Base-by-base conservation (phyloP, 2,113 vertebrate species). In the Accipiter virgatus region DNA sequence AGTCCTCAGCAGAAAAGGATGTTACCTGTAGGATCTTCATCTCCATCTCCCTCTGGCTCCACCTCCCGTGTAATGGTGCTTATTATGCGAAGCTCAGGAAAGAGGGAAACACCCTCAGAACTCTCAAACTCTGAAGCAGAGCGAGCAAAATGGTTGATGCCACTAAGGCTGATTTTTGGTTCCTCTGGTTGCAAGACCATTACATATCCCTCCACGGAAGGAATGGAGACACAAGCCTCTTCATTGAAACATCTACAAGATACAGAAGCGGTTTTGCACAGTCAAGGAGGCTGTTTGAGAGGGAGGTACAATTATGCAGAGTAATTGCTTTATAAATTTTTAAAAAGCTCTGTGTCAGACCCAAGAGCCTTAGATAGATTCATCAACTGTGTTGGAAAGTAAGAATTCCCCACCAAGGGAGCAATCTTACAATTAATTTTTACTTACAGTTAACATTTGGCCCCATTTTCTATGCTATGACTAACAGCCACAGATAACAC, bases 131-230 rank as follows among this genome's bases (percentile, higher is more conserved):
- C 99, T 0, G 98, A 98, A 2, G 99, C 99, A 2, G 99, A 99
- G n/a, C 99, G 99, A 42, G 99, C 99, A 66, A 99, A 99, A 92
- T 99, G 99, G 97, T 99, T 99, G 36, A 99, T 98, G 71, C 99
- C 99, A 4, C 99, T 99, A 53, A 99, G 98, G 97, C 99, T 99
- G 98, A 99, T 99, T 85, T 99, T 99, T 3, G 99, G 99, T 38
- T 99, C 99, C 63, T 99, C 99, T 0, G 99, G 99, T 96, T 99
- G 99, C 95, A 99, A 78, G 50, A 99, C 99, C 99, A 99, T 99
- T 61, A 99, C 98, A 0, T 99, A 99, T 10, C 99, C 98, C 61
- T 99, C 99, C 8, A 99, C 98, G 2, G 99, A 98, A 5, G 99
- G 99, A 26, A 99, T 94, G 0, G 98, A 94, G 7, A 99, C 98